phyloP scores from a whole-genome alignment of 2,113 vertebrate species.

The Phrynocephalus versicolor region DNA sequence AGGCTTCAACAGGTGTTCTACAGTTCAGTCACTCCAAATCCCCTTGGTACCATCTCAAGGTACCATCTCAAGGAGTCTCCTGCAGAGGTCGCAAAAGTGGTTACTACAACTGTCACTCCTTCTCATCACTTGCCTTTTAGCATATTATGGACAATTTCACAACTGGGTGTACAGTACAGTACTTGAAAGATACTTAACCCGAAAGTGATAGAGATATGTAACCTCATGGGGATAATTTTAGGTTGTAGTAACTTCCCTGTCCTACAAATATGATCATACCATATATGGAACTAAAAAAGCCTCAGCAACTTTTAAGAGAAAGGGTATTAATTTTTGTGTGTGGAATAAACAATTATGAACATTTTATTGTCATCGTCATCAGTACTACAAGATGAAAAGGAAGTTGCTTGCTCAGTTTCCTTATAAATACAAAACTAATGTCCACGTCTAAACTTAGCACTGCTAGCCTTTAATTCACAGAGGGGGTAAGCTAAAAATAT shows the following conservation, averaged over 20 bases:
- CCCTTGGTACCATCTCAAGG: not conserved
- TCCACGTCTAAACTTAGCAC: constrained; percentile 8
- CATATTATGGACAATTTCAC: not conserved
- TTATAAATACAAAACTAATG: not conserved
- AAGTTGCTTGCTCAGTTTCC: not conserved
- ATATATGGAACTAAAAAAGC: not conserved
- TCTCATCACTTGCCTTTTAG: not conserved
- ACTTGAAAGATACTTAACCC: not conserved
- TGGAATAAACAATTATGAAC: not conserved
- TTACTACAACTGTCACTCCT: not conserved
- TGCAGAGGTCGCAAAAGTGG: no score
- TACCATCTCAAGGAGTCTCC: no score
- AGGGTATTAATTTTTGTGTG: not conserved
- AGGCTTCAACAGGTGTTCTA: not conserved
- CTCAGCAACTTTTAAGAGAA: not conserved
- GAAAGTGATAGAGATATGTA: not conserved
- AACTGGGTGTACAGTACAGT: not conserved
- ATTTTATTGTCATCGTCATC: not conserved
- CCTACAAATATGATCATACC: not conserved
- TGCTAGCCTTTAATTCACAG: not conserved
- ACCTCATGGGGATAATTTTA: not conserved
- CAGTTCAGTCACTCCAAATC: not conserved
- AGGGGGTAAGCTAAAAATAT: not conserved
- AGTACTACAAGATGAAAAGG: not conserved
- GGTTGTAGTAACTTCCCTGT: not conserved